Conservation (phyloP, 2,113 vertebrate species). For the Choloepus hoffmanni region DNA sequence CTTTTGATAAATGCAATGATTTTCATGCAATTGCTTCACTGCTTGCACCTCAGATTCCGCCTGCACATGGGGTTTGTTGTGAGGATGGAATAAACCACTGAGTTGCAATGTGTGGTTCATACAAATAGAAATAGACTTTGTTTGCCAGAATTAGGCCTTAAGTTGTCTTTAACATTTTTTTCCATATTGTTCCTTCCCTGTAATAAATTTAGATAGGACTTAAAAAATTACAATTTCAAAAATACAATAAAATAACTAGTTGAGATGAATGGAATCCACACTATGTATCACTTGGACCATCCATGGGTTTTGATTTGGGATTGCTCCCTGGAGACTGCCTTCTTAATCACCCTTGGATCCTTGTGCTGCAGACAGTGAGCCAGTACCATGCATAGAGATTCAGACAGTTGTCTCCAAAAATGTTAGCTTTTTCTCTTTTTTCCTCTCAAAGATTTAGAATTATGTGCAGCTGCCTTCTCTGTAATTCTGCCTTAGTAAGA, state of each 20-base stretch:
- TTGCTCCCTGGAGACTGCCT: neutral
- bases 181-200: neutral
- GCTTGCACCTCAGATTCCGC: neutral
- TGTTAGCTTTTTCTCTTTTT: neutral
- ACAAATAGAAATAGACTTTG: neutral
- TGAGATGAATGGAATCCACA: neutral
- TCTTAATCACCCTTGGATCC: neutral
- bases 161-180: neutral
- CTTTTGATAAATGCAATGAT: neutral
- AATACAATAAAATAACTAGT: neutral
- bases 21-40: neutral
- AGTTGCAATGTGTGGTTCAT: neutral
- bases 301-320: neutral
- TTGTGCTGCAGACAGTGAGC: neutral
- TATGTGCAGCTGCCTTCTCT: neutral
- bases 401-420: neutral
- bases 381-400: neutral
- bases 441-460: neutral
- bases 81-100: neutral
- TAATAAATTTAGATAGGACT: neutral
- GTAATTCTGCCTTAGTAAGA: slow-evolving; percentile 26
- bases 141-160: neutral
- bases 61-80: neutral
- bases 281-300: neutral
- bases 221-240: neutral